Percentiles rank a stretch among this genome's conserved stretches.
These are phyloP conservation scores for Odocoileus hemionus DNA, from an alignment of 2,113 vertebrate species.

Conservation along the genomic window DNA sequence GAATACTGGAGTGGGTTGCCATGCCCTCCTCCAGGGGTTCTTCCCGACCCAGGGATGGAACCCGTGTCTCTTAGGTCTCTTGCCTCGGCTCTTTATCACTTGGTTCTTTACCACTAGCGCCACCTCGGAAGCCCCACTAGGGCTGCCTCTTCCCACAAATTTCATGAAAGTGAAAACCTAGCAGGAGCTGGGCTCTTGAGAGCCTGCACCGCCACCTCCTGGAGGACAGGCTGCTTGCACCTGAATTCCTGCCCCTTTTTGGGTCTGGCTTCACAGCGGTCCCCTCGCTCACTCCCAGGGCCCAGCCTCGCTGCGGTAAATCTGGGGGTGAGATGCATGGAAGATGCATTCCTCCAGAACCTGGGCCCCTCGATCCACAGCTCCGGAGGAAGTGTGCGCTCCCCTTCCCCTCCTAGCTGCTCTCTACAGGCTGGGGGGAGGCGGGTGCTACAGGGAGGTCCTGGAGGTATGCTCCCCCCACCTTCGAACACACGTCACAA, in stretches of 20 bases:
- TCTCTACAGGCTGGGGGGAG: neutral
- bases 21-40: neutral
- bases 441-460: neutral
- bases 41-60: neutral
- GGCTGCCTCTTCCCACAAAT: neutral
- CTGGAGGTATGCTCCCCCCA: accelerated
- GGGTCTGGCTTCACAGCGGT: accelerated
- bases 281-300: neutral
- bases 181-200: neutral
- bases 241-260: accelerated
- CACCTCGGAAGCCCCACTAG: neutral
- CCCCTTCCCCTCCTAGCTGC: neutral
- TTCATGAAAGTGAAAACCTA: too few relatives aligned
- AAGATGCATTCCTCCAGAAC: neutral
- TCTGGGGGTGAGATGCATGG: accelerated
- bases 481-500: neutral
- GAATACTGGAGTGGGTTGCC: neutral
- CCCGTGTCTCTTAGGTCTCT: neutral
- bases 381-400: neutral
- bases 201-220: slow-evolving; percentile 67
- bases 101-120: neutral
- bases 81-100: neutral
- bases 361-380: neutral
- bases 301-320: neutral
- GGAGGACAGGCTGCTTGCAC: neutral